Evolutionary conservation across 2,113 vertebrate species (phyloP).

Genomic region (Chunga burmeisteri): DNA sequence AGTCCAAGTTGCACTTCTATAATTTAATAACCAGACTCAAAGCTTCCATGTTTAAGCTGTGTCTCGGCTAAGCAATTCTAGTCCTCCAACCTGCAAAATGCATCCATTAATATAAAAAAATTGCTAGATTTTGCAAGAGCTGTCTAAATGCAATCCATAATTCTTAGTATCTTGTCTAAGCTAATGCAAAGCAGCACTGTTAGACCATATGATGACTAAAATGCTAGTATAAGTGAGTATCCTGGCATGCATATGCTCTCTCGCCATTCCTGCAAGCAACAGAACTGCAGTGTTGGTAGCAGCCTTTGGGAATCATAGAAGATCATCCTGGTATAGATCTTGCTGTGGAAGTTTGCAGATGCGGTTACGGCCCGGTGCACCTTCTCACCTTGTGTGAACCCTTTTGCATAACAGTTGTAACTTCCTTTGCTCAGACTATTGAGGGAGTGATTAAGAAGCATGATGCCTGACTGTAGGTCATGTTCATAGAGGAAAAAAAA

Average conservation of each 20-base stretch:
- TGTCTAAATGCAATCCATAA: not conserved
- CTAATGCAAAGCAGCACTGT: not conserved
- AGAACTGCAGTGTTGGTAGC: not conserved
- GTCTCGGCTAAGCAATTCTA: not conserved
- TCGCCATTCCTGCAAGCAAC: fast-evolving
- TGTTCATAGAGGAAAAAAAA: not conserved
- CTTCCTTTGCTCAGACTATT: not conserved
- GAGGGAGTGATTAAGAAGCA: not conserved
- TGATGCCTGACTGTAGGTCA: not conserved
- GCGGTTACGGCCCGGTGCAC: not conserved
- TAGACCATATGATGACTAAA: not conserved
- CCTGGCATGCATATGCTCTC: not conserved
- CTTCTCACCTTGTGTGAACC: not conserved
- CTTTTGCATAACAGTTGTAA: not conserved
- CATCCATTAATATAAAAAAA: not conserved
- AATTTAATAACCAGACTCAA: not conserved
- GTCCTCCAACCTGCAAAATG: not conserved
- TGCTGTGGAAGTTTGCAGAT: not conserved
- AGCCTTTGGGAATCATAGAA: fast-evolving
- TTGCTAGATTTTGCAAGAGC: not conserved
- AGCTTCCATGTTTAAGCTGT: not conserved
- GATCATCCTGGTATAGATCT: not conserved
- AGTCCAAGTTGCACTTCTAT: not conserved
- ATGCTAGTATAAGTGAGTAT: not conserved
- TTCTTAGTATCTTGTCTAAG: not conserved